phyloP scores from a whole-genome alignment of 2,113 vertebrate genomes.

The Lepisosteus osseus region DNA sequence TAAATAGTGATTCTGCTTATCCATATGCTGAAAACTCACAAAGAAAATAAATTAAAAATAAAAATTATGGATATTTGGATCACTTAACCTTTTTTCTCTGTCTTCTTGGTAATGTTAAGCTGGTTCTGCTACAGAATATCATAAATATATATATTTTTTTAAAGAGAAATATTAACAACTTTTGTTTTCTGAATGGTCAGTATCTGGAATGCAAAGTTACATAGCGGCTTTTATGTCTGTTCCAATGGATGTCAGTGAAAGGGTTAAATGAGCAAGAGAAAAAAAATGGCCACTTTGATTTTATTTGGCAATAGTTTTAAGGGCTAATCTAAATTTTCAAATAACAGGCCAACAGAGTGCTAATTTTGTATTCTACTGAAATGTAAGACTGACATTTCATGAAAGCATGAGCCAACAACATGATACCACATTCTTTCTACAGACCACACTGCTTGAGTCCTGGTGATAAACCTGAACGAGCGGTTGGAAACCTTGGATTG shows the following conservation, averaged over 20 bases:
- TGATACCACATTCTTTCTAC: constrained; percentile 28
- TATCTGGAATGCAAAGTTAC: not conserved
- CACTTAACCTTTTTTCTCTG: not conserved
- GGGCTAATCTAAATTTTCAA: constrained; percentile 49
- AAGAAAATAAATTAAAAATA: not conserved
- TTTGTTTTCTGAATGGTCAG: constrained; percentile 7
- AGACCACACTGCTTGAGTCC: constrained; percentile 48
- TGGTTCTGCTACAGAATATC: not conserved
- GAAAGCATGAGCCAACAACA: constrained; percentile 41
- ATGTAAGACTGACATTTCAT: constrained; percentile 50
- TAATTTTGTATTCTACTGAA: constrained; percentile 52
- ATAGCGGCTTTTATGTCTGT: not conserved
- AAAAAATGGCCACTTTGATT: not conserved
- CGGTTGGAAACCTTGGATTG: constrained; percentile 18
- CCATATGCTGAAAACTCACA: no score
- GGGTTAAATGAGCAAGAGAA: not conserved
- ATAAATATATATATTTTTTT: not conserved
- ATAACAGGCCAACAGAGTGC: constrained; percentile 42
- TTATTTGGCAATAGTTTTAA: constrained; percentile 39
- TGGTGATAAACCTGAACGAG: constrained; percentile 60
- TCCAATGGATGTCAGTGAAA: constrained; percentile 4
- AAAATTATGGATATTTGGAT: not conserved
- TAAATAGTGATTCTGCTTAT: no score
- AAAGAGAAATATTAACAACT: not conserved
- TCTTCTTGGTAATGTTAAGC: not conserved